Conservation (phyloP, 1,140 invertebrate genomes). For the Argopecten irradians region DNA sequence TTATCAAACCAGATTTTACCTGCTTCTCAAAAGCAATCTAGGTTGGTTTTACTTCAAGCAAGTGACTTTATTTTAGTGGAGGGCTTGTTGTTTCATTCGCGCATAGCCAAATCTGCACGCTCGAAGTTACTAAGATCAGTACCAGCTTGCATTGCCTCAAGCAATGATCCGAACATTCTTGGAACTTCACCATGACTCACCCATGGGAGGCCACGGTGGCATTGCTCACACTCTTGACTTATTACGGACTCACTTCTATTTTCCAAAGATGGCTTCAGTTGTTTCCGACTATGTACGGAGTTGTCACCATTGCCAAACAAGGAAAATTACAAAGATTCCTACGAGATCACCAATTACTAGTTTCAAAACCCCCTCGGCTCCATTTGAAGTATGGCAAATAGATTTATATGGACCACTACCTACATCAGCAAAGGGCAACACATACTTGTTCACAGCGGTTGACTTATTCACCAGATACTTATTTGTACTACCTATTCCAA, state of each 20-base stretch:
- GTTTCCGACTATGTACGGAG: slow-evolving; percentile 39
- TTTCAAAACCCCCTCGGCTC: slow-evolving; percentile 31
- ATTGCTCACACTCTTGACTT: slow-evolving; percentile 44
- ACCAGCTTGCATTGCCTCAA: slow-evolving; percentile 36
- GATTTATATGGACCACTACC: slow-evolving; percentile 30
- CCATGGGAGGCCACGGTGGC: slow-evolving; percentile 38
- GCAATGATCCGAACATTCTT: slow-evolving; percentile 26
- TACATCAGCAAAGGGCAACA: not conserved
- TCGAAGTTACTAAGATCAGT: not conserved
- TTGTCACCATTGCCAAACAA: slow-evolving; percentile 43
- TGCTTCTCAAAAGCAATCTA: slow-evolving; percentile 30
- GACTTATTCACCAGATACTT: slow-evolving; percentile 41
- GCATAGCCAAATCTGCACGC: slow-evolving; percentile 30
- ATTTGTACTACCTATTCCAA: slow-evolving; percentile 24
- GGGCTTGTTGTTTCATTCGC: slow-evolving; percentile 38
- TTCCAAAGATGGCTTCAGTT: no score
- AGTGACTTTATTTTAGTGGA: slow-evolving; percentile 35
- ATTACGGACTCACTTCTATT: slow-evolving; percentile 40
- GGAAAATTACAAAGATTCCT: slow-evolving; percentile 37
- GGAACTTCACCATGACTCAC: slow-evolving; percentile 39
- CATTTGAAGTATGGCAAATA: slow-evolving; percentile 41
- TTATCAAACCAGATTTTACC: slow-evolving; percentile 31
- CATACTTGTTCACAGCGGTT: slow-evolving; percentile 37
- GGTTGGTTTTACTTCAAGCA: slow-evolving; percentile 27
- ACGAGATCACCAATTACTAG: slow-evolving; percentile 25